Base-by-base conservation (phyloP, 2,113 vertebrate species). In the Pantherophis guttatus region DNA sequence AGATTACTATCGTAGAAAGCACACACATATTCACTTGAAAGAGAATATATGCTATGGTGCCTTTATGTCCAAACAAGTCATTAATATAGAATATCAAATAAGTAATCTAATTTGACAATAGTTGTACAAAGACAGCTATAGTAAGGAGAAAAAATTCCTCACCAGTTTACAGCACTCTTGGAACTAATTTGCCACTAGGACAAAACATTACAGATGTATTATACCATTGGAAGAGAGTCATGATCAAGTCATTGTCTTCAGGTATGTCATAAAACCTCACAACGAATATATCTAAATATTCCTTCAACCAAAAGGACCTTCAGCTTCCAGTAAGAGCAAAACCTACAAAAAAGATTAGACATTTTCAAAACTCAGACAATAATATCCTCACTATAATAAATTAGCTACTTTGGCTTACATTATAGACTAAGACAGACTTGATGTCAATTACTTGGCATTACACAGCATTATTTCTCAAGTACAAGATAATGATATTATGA, bases 341-440 rank as follows among this genome's bases (percentile, higher is more conserved):
- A 12, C n/a, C 92, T 91, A 70, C 0, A 19, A 52, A 59, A 55
- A 92, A 39, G 13, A 58, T 48, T 85, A 13, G 15, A 17, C 3
- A 52, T 59, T 81, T 93, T 93, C 21, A 90, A 81, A 93, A 90
- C 3, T 44, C 58, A 39, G 92, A 94, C 75, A 85, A 17, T 29
- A 53, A 33, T n/a, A n/a, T 65, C 9, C 10, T 7, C 55, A 86
- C 10, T 70, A 70, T 13, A 70, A 70, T 70, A 70, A n/a, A 70
- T 70, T 70, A 70, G 1, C 65, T 70, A n/a, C 12, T n/a, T 70
- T 70, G 12, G 29, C 65, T 70, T n/a, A 29, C 65, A 33, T 33
- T 33, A 33, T 75, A 75, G 65, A 33, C n/a, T 17, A 17, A 15
- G 65, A 33, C 65, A 33, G 65, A 33, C 65, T 70, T 70, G 29